Evolutionary conservation across 2,888 invertebrate genomes (phyloP).

Genomic region (Cryptocephalus moraei): DNA sequence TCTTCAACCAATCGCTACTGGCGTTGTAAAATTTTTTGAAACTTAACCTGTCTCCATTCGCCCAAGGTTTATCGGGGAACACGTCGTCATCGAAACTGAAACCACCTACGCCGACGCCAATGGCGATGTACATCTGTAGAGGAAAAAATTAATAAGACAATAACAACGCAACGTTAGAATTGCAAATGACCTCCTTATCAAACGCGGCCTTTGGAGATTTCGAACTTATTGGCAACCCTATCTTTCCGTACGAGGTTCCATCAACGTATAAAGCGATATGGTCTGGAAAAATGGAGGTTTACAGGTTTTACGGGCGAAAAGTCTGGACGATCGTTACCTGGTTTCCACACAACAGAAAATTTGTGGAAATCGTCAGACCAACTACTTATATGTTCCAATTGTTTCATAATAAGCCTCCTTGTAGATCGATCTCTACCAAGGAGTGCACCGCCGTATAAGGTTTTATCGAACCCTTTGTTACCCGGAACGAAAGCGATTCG

Average conservation of each 20-base stretch:
- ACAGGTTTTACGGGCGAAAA: too few species aligned
- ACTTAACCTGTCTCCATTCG: slow-evolving; percentile 52
- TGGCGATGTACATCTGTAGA: slow-evolving; percentile 58
- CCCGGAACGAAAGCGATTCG: slow-evolving; percentile 61
- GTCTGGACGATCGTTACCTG: slow-evolving; percentile 28
- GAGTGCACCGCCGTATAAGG: slow-evolving; percentile 28
- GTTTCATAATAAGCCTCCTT: slow-evolving; percentile 26
- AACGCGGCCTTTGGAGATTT: slow-evolving; percentile 53
- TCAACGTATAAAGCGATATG: slow-evolving; percentile 44
- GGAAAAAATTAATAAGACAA: slow-evolving; percentile 1
- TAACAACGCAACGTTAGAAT: neutral
- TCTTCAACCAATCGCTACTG: slow-evolving; percentile 48
- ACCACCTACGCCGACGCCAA: slow-evolving; percentile 74
- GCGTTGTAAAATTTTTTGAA: slow-evolving; percentile 59
- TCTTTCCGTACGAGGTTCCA: slow-evolving; percentile 39
- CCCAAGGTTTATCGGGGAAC: slow-evolving; percentile 66
- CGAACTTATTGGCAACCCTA: slow-evolving; percentile 27
- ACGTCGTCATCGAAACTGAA: slow-evolving; percentile 58
- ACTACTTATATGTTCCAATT: slow-evolving; percentile 7
- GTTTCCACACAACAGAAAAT: slow-evolving; percentile 48
- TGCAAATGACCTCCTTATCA: slow-evolving; percentile 53
- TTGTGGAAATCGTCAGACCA: slow-evolving; percentile 47
- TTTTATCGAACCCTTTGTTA: slow-evolving; percentile 37
- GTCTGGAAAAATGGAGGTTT: slow-evolving; percentile 30
- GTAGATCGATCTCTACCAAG: slow-evolving; percentile 25